Evolutionary conservation across 2,888 invertebrate species (phyloP), one percentile per base, ranked within the genome.

Genomic region (Criorhina ranunculi): DNA sequence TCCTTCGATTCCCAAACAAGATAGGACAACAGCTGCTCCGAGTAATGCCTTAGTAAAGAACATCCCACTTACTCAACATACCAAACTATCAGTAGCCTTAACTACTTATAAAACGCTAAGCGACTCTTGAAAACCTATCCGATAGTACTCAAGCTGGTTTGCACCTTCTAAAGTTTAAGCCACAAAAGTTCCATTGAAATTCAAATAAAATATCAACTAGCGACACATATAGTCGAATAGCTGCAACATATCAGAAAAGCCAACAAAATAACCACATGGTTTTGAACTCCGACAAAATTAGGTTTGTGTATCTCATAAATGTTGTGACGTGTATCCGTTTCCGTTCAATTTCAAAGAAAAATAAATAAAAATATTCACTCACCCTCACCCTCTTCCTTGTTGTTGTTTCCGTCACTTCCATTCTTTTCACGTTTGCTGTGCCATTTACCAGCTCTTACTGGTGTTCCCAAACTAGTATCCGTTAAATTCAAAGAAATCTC

Each of bases 401-500:
- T 62, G 33, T 40, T 59, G 19, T 31, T 76, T n/a, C 15, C 49
- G 40, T 69, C 31, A 5, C 46, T 24, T 12, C 35, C 46, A 11
- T 62, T 70, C 1, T 24, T 11, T 5, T 17, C 64, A 15, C 17
- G 53, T 3, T 8, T 2, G 7, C n/a, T 24, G 4, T n/a, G 5
- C 12, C 35, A 19, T 15, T 33, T 44, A 1, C 42, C 7, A 5
- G 40, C 8, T 33, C 69, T 64, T 0, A 70, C 0, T 17, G 85
- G 85, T 31, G 85, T 80, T 12, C 64, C 75, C 60, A 85, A 75
- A 7, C 5, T 29, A n/a, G 80, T 75, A 29, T 66, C 75, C 17
- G 69, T 64, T 29, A 85, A 40, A 59, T 85, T 80, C 15, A 85
- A 24, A 4, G 85, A 79, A 44, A 85, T 80, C 35, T 85, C 85